Conservation (phyloP, 2,113 vertebrate species). For the Callospermophilus lateralis region DNA sequence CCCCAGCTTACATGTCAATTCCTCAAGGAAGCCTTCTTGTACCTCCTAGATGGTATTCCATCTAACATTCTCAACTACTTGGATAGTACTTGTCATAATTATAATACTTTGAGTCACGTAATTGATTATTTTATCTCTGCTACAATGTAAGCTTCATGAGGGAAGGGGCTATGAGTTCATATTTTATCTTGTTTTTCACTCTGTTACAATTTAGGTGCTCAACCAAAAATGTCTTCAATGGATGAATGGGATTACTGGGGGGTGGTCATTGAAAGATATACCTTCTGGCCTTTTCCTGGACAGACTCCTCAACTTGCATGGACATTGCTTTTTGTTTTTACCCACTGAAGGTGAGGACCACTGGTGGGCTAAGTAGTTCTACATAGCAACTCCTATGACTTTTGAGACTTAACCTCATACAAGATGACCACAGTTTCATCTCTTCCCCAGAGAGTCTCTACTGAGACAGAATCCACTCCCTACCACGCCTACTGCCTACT, state of each 20-base stretch:
- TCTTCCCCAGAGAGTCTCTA: background rate
- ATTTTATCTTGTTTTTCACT: background rate
- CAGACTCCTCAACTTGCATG: background rate
- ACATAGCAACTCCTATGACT: background rate
- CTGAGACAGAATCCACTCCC: background rate
- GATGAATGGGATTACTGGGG: background rate
- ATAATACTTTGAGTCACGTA: background rate
- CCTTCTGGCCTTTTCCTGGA: background rate
- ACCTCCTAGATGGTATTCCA: background rate
- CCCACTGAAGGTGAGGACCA: background rate
- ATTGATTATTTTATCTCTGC: background rate
- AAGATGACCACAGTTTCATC: background rate
- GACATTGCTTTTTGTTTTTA: background rate
- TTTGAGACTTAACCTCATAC: background rate
- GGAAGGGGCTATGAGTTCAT: background rate
- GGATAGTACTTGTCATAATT: background rate
- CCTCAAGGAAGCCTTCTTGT: background rate
- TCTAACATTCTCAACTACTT: background rate
- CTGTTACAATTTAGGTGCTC: background rate
- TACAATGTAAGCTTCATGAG: background rate
- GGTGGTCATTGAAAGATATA: background rate
- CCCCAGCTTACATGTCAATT: background rate
- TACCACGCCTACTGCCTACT: background rate
- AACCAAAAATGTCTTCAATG: background rate
- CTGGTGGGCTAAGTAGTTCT: background rate